Evolutionary conservation across 1,140 invertebrate genomes (phyloP).

Genomic region (Gryllus bimaculatus): DNA sequence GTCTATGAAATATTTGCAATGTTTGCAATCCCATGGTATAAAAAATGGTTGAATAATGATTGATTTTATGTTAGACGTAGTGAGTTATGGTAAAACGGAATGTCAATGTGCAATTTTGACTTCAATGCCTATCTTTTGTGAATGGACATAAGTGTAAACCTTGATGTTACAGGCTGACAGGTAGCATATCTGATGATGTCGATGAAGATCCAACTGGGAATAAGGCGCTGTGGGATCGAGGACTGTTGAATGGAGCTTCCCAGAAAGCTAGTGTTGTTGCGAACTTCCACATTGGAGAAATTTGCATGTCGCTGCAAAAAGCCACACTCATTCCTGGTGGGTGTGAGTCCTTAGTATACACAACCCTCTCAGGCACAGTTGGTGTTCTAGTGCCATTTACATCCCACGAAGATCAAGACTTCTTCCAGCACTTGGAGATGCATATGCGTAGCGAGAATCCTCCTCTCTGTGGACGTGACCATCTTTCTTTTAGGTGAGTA

Average conservation of each 20-base stretch:
- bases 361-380: conserved; percentile 84
- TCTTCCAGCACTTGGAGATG: conserved; percentile 99
- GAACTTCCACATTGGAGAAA: conserved; percentile 94
- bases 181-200: conserved; percentile 89
- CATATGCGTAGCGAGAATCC: conserved; percentile 97
- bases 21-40: too few species aligned
- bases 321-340: conserved; percentile 95
- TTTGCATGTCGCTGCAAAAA: conserved; percentile 80
- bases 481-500: conserved; percentile 79
- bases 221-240: conserved; percentile 96
- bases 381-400: conserved; percentile 97
- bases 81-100: too few species aligned
- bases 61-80: too few species aligned
- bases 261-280: conserved; percentile 91
- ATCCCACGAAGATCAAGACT: conserved; percentile 96
- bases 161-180: conserved; percentile 52
- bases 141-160: neutral
- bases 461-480: conserved; percentile 93
- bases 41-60: too few species aligned
- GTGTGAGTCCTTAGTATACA: conserved; percentile 91
- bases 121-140: neutral
- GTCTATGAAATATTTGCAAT: too few species aligned
- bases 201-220: conserved; percentile 99
- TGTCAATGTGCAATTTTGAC: neutral
- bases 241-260: conserved; percentile 90